A percentile compares a stretch with the other conserved stretches of the same genome.
Conservation (phyloP, 92 coral and sea anemone species). For the Epizoanthus fatuus region DNA sequence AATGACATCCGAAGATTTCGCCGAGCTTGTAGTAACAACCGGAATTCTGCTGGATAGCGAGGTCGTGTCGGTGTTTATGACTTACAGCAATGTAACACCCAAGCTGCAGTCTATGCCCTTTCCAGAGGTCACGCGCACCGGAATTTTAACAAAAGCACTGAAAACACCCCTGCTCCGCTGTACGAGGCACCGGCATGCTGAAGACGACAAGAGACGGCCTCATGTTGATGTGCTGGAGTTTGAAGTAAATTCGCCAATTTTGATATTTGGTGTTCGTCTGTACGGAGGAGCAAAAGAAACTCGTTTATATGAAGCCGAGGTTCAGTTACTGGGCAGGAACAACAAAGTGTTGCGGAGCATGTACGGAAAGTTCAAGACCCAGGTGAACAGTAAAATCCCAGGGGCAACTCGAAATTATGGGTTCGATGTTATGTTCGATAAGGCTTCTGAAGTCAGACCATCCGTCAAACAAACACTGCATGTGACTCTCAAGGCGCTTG, state of each 20-base stretch:
- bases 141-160: conserved; percentile 32
- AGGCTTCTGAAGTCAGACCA: conserved; percentile 19
- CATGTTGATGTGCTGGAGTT: conserved; percentile 50
- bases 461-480: conserved; percentile 35
- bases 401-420: conserved; percentile 35
- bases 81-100: conserved; percentile 50
- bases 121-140: conserved; percentile 59
- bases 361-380: conserved; percentile 32
- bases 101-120: conserved; percentile 42
- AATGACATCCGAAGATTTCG: conserved; percentile 63
- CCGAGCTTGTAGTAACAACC: conserved; percentile 60
- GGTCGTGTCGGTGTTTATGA: conserved; percentile 61
- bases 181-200: conserved; percentile 31
- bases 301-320: conserved; percentile 50
- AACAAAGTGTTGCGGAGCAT: conserved; percentile 7
- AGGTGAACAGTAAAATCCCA: conserved; percentile 32
- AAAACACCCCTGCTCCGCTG: conserved; percentile 57
- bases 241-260: conserved; percentile 42
- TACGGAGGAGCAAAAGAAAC: conserved; percentile 56
- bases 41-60: conserved; percentile 59
- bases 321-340: conserved; percentile 17
- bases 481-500: conserved; percentile 22
- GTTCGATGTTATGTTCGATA: conserved; percentile 27
- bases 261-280: conserved; percentile 65
- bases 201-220: conserved; percentile 37